Evolutionary conservation across 2,797 vertebrate species (phyloP).

Genomic region (Steatocranus sp.): DNA sequence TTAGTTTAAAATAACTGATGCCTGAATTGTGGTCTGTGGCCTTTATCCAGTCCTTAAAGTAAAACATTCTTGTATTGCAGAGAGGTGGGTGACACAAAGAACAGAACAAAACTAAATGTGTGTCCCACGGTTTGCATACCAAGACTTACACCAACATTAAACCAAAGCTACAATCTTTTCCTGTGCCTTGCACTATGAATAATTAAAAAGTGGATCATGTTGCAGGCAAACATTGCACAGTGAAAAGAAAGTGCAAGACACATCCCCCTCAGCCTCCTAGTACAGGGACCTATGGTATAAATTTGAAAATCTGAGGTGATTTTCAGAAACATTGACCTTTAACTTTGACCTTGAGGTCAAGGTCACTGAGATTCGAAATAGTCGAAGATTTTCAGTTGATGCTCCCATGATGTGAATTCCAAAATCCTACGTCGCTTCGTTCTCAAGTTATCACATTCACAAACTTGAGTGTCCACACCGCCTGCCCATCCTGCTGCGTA

Average conservation of each 20-base stretch:
- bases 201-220: fast-evolving
- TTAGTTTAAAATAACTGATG: not conserved
- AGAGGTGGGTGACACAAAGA: not conserved
- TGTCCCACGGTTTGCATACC: not conserved
- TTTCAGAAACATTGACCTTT: not conserved
- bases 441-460: fast-evolving
- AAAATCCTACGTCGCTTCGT: not conserved
- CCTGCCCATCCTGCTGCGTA: not conserved
- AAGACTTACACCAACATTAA: not conserved
- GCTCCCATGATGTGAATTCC: not conserved
- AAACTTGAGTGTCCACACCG: fast-evolving
- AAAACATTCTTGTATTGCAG: not conserved
- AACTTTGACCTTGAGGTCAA: not conserved
- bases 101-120: not conserved
- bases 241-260: not conserved
- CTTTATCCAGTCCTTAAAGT: not conserved
- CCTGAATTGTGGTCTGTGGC: not conserved
- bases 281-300: not conserved
- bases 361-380: fast-evolving
- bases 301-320: not conserved
- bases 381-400: not conserved
- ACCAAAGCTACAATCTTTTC: not conserved
- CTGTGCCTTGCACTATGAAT: not conserved
- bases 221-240: not conserved
- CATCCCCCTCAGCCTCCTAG: not conserved